Evolutionary conservation across 2,888 invertebrate genomes (phyloP).

Genomic region (Prionchulus punctatus): DNA sequence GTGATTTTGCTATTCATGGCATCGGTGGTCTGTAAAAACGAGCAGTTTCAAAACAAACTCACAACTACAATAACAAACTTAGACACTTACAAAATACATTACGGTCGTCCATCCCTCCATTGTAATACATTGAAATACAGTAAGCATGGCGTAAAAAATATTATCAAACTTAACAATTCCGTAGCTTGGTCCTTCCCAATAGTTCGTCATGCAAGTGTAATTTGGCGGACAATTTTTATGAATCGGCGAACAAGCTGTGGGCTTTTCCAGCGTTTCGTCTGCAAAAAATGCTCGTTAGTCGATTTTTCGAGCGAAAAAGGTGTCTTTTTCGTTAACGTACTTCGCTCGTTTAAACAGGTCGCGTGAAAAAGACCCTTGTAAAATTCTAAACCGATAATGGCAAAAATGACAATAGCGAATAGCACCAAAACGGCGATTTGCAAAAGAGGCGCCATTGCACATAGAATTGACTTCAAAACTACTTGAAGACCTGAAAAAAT

Average conservation of each 20-base stretch:
- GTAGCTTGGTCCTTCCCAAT: conserved; percentile 89
- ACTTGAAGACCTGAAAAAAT: conserved; percentile 79
- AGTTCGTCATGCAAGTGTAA: conserved; percentile 50
- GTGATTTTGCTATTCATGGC: conserved; percentile 94
- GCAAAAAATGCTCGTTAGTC: background rate
- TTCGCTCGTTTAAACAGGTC: conserved; percentile 54
- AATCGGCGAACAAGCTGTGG: background rate
- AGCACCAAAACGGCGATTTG: conserved; percentile 98
- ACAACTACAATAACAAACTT: background rate
- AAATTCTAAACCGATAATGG: conserved; percentile 99
- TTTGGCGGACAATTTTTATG: background rate
- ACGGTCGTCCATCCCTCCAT: conserved; percentile 99
- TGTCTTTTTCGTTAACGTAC: background rate
- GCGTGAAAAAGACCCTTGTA: conserved; percentile 97
- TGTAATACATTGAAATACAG: conserved; percentile 99
- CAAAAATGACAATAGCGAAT: conserved; percentile 99
- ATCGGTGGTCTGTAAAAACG: conserved; percentile 81
- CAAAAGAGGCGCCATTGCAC: conserved; percentile 98
- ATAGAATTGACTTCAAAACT: conserved; percentile 99
- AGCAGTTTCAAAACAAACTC: background rate
- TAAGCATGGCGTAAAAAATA: conserved; percentile 99
- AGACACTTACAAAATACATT: conserved; percentile 80
- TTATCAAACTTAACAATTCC: conserved; percentile 99
- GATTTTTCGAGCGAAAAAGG: background rate
- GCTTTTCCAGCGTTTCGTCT: background rate